These are phyloP conservation scores for Avahi laniger DNA, from an alignment of 2,797 vertebrate species.

Conservation along the genomic window DNA sequence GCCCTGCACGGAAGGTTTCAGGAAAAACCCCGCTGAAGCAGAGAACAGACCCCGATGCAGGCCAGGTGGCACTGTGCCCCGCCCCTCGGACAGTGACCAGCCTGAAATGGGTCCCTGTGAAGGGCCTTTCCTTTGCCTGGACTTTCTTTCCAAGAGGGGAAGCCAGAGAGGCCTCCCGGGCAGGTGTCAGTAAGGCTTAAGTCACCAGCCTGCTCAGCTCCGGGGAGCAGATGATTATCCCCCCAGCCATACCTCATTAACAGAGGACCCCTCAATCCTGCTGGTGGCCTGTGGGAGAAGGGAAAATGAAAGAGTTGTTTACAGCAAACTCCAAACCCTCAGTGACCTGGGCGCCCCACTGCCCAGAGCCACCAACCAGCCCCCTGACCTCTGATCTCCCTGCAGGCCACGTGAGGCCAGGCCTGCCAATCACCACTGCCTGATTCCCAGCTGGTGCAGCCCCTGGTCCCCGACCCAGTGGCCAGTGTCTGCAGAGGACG, in stretches of 20 bases:
- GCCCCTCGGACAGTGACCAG: no score
- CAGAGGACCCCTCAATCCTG: not conserved
- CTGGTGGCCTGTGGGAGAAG: not conserved
- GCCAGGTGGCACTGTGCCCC: no score
- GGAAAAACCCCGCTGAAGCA: not conserved
- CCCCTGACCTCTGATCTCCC: constrained; percentile 44
- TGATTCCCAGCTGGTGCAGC: not conserved
- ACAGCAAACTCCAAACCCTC: not conserved
- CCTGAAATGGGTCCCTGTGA: not conserved
- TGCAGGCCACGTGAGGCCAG: not conserved
- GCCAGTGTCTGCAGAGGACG: not conserved
- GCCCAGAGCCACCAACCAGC: not conserved
- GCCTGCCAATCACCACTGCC: not conserved
- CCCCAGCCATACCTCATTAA: not conserved
- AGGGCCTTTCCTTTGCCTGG: rapidly evolving
- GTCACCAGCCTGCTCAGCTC: not conserved
- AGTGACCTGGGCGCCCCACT: not conserved
- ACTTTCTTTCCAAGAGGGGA: not conserved
- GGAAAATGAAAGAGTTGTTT: not conserved
- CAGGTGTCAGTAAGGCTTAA: not conserved
- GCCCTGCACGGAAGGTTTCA: not conserved
- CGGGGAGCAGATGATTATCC: not conserved
- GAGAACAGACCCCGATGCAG: not conserved
- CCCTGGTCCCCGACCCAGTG: not conserved
- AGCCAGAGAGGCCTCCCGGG: not conserved